Conservation (phyloP, 1,140 invertebrate species). For the Sesamia nonagrioides region DNA sequence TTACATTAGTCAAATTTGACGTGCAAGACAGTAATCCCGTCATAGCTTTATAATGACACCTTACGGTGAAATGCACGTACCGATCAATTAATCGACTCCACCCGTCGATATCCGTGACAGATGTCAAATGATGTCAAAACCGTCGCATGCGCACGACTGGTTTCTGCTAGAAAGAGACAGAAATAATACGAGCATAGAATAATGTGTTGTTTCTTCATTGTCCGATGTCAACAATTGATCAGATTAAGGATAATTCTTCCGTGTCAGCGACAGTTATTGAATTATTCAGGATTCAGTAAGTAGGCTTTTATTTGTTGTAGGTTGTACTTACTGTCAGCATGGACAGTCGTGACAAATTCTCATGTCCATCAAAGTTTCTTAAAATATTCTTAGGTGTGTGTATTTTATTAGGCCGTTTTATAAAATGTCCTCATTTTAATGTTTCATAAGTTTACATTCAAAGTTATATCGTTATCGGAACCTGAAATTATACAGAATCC, state of each 20-base stretch:
- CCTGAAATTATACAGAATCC: constrained; percentile 5
- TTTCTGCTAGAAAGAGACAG: not conserved
- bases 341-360: not conserved
- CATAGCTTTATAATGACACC: constrained; percentile 8
- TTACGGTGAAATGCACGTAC: constrained; percentile 15
- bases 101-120: constrained; percentile 26
- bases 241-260: not conserved
- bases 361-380: too few relatives aligned
- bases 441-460: too few relatives aligned
- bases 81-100: constrained; percentile 35
- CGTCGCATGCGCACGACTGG: constrained; percentile 10
- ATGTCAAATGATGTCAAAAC: constrained; percentile 38
- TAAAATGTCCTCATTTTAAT: too few relatives aligned
- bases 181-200: constrained; percentile 3
- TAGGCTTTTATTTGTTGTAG: not conserved
- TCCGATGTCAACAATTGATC: constrained; percentile 5
- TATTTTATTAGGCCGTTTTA: too few relatives aligned
- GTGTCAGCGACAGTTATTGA: not conserved
- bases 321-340: not conserved
- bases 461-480: not conserved
- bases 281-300: not conserved
- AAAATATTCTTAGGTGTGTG: too few relatives aligned
- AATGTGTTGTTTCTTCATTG: constrained; percentile 20
- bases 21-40: constrained; percentile 7
- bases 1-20: not conserved